Percentiles rank a stretch among this genome's conserved stretches.
Conservation (phyloP, 2,113 vertebrate species). For the Oplegnathus fasciatus region DNA sequence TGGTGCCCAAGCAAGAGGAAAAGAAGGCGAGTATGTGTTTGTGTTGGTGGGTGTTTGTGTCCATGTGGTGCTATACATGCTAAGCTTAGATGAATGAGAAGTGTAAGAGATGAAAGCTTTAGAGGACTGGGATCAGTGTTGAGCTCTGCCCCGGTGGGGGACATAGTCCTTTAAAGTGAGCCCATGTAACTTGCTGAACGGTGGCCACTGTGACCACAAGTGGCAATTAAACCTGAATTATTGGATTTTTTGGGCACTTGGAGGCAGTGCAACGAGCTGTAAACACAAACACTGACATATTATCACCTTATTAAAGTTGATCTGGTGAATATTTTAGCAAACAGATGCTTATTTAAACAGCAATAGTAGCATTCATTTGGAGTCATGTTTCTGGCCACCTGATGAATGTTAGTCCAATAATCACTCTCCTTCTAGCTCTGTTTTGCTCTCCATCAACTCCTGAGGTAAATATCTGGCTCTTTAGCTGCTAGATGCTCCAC, state of each 20-base stretch:
- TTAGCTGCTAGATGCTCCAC: neutral
- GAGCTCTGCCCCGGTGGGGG: neutral
- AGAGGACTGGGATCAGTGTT: constrained; percentile 1
- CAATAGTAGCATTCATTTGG: neutral
- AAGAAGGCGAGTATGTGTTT: constrained; percentile 80
- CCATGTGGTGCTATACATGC: neutral
- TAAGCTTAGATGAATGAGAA: constrained; percentile 14
- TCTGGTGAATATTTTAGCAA: neutral
- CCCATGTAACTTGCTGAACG: constrained; percentile 3
- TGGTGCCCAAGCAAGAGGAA: constrained; percentile 82
- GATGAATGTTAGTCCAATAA: neutral
- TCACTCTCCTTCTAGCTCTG: neutral
- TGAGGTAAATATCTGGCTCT: neutral
- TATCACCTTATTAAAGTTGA: neutral
- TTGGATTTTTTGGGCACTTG: neutral
- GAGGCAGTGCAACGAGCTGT: neutral
- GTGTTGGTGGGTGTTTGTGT: constrained; percentile 21
- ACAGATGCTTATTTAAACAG: neutral
- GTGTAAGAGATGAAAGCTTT: constrained; percentile 1
- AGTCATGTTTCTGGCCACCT: neutral
- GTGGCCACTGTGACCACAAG: neutral
- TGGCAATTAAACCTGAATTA: constrained; percentile 13
- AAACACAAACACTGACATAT: neutral
- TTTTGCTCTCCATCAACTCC: neutral
- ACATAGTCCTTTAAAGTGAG: neutral